These are phyloP conservation scores for Tetranychus urticae DNA, from an alignment of 1,140 invertebrate species.

Conservation along the genomic window DNA sequence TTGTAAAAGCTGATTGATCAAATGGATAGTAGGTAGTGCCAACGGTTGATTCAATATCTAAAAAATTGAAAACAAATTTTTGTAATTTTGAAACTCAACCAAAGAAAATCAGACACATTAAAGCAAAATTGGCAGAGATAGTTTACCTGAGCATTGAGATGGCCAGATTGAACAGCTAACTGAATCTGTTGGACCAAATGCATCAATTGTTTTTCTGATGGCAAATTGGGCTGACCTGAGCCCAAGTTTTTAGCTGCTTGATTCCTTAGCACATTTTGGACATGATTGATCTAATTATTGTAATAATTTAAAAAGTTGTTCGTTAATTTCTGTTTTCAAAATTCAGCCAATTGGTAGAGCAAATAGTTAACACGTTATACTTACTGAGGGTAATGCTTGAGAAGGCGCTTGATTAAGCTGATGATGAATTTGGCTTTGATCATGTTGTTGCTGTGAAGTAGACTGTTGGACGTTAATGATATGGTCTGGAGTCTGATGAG, in stretches of 20 bases:
- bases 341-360: no score
- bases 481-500: not conserved
- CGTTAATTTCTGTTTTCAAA: no score
- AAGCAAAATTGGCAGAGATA: not conserved
- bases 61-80: not conserved
- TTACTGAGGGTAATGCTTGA: not conserved
- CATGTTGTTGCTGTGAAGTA: not conserved
- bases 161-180: slow-evolving; percentile 70
- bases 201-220: slow-evolving; percentile 26
- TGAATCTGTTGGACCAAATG: slow-evolving; percentile 86
- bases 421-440: not conserved
- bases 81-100: not conserved
- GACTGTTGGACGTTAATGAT: not conserved
- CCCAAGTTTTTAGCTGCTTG: not conserved
- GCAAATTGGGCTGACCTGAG: slow-evolving; percentile 1
- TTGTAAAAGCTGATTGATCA: slow-evolving; percentile 55
- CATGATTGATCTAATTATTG: not conserved
- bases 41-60: slow-evolving; percentile 80
- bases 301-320: not conserved
- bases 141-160: slow-evolving; percentile 44
- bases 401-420: not conserved
- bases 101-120: not conserved
- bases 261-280: not conserved
- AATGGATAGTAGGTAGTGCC: slow-evolving; percentile 66
- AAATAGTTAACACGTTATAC: not conserved